Conservation (phyloP, 2,888 invertebrate species). For the Drosophila picticornis region DNA sequence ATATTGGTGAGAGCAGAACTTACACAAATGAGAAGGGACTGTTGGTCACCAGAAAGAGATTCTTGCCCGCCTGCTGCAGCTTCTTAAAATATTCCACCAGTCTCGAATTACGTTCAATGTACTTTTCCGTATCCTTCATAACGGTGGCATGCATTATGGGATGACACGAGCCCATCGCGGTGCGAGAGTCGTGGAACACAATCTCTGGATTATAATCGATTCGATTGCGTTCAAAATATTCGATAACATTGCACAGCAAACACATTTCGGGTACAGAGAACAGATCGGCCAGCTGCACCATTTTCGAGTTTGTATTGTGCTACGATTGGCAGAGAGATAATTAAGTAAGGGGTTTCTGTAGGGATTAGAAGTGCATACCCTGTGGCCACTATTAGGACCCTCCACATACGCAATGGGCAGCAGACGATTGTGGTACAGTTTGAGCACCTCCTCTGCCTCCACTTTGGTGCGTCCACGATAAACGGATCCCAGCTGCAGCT, state of each 20-base stretch:
- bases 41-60: conserved; percentile 97
- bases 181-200: conserved; percentile 96
- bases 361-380: conserved; percentile 7
- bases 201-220: conserved; percentile 98
- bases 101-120: conserved; percentile 91
- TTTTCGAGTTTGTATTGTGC: conserved; percentile 87
- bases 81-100: conserved; percentile 91
- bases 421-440: conserved; percentile 93
- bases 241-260: conserved; percentile 95
- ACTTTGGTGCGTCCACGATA: conserved; percentile 94
- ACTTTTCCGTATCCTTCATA: conserved; percentile 92
- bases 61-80: conserved; percentile 91
- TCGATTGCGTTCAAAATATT: conserved; percentile 94
- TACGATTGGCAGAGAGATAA: conserved; percentile 26
- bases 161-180: conserved; percentile 94
- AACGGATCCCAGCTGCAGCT: conserved; percentile 98
- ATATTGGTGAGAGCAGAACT: conserved; percentile 82
- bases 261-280: conserved; percentile 99
- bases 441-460: conserved; percentile 93
- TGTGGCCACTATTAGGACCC: conserved; percentile 88
- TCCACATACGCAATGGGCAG: conserved; percentile 95
- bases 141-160: conserved; percentile 96
- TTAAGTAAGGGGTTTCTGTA: background rate
- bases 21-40: conserved; percentile 98
- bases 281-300: conserved; percentile 98